Base-by-base conservation (phyloP, 2,113 vertebrate genomes). In the Psittacus erithacus region DNA sequence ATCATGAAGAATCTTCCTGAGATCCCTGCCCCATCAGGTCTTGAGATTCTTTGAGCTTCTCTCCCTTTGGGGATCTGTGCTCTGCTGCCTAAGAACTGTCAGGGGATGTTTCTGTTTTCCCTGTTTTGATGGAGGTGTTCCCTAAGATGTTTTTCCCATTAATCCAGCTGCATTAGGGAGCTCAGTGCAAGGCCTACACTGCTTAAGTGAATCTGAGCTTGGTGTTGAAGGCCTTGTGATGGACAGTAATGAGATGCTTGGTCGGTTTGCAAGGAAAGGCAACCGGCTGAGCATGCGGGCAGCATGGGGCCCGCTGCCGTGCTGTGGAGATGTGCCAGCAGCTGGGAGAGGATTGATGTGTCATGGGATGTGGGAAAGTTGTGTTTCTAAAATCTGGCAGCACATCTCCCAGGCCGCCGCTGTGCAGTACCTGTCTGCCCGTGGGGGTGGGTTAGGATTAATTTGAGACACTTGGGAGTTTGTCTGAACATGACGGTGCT, bases 211-310 rank as follows among this genome's bases (percentile, higher is more conserved):
- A 27, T 86, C 65, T 38, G 85, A 67, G 76, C 35, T 24, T 4
- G 15, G 71, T 46, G 13, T 11, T 20, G 82, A 73, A 90, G 94
- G 68, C 76, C 41, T 63, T 0, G 1, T 88, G 79, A 88, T 67
- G 94, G 88, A 81, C 96, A 90, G 84, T 83, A 92, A 93, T 88
- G 92, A 94, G 80, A 75, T 91, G 88, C 90, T 6, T 14, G 68
- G 43, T 62, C 79, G 71, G 64, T 90, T 38, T 73, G 63, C 65
- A 80, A 44, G 35, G 79, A 80, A 93, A 94, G 76, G 67, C 95
- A 80, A 46, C 78, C 7, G 74, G 71, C 86, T 52, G 85, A 5
- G 16, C 3, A 53, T 23, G 88, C 35, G 71, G 93, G 86, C n/a
- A 76, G 65, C 70, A 16, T 24, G 57, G 33, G 13, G 27, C 27